Evolutionary conservation across 2,797 vertebrate genomes (phyloP).

Genomic region (Gambelia wislizenii): DNA sequence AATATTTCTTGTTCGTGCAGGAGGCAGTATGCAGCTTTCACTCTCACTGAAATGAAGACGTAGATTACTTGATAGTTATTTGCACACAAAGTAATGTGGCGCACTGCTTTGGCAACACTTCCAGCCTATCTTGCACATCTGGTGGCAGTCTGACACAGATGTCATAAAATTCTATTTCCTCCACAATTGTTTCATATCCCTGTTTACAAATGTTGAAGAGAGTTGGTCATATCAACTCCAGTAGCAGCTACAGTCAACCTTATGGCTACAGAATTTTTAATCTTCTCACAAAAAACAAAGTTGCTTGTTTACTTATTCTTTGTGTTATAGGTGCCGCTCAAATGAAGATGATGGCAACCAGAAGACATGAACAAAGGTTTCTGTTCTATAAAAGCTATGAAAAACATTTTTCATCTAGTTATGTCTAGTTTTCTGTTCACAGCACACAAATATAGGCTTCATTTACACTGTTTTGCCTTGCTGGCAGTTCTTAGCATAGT

Average conservation of each 20-base stretch:
- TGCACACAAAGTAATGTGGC: constrained; percentile 58
- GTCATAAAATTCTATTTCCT: constrained; percentile 68
- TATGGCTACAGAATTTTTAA: constrained; percentile 80
- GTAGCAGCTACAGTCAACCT: constrained; percentile 78
- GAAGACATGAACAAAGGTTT: constrained; percentile 91
- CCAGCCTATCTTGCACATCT: constrained; percentile 62
- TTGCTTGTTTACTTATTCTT: constrained; percentile 92
- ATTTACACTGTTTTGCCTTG: constrained; percentile 57
- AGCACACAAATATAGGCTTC: constrained; percentile 71
- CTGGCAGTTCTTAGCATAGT: constrained; percentile 58
- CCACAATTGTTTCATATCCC: constrained; percentile 65
- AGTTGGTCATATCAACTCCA: constrained; percentile 72
- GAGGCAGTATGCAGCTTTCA: constrained; percentile 57
- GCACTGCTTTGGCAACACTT: constrained; percentile 47
- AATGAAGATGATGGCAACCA: constrained; percentile 86
- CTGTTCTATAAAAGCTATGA: constrained; percentile 85
- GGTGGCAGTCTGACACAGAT: constrained; percentile 61
- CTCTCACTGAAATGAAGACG: constrained; percentile 34
- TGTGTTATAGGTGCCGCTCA: constrained; percentile 92
- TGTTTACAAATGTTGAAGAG: constrained; percentile 59
- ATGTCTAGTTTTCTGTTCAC: constrained; percentile 76
- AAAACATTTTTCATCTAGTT: constrained; percentile 71
- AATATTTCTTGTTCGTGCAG: constrained; percentile 69
- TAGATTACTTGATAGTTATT: constrained; percentile 55
- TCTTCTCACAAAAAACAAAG: constrained; percentile 80